Evolutionary conservation across 2,888 invertebrate genomes (phyloP).

Genomic region (Caenorhabditis sp.): DNA sequence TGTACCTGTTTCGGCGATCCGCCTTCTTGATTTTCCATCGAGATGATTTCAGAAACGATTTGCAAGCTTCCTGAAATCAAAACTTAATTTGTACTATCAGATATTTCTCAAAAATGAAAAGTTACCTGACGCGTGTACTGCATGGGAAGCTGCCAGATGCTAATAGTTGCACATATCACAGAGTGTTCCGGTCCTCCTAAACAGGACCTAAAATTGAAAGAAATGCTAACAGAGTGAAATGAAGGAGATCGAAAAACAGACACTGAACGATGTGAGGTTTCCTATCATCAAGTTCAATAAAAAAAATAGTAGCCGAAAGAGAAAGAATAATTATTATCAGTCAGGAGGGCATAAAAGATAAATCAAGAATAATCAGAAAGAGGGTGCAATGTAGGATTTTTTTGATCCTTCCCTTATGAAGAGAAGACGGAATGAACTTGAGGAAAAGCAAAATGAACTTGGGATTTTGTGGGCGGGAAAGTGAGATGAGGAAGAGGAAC

Average conservation of each 20-base stretch:
- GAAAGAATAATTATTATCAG: neutral
- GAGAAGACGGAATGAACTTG: neutral
- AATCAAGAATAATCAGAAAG: conserved; percentile 4
- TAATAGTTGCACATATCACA: conserved; percentile 64
- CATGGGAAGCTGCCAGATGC: conserved; percentile 62
- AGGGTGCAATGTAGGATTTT: neutral
- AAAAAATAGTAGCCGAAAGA: too few relatives aligned
- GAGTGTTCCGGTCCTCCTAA: conserved; percentile 60
- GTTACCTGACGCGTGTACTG: conserved; percentile 65
- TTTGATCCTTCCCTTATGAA: neutral
- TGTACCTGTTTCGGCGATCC: conserved; percentile 62
- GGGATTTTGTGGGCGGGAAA: neutral
- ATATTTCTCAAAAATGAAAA: too few relatives aligned
- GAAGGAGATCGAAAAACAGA: neutral
- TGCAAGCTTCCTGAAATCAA: conserved; percentile 62
- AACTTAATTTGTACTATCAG: too few relatives aligned
- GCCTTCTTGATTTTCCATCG: conserved; percentile 70
- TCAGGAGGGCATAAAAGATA: neutral
- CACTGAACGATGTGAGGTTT: conserved; percentile 33
- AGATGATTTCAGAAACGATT: conserved; percentile 65
- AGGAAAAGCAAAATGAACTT: too few relatives aligned
- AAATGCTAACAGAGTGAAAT: neutral
- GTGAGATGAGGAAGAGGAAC: neutral
- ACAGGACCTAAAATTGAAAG: conserved; percentile 56
- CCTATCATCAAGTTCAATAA: conserved; percentile 10